Conservation (phyloP, 2,113 vertebrate genomes). For the Patagioenas fasciata region DNA sequence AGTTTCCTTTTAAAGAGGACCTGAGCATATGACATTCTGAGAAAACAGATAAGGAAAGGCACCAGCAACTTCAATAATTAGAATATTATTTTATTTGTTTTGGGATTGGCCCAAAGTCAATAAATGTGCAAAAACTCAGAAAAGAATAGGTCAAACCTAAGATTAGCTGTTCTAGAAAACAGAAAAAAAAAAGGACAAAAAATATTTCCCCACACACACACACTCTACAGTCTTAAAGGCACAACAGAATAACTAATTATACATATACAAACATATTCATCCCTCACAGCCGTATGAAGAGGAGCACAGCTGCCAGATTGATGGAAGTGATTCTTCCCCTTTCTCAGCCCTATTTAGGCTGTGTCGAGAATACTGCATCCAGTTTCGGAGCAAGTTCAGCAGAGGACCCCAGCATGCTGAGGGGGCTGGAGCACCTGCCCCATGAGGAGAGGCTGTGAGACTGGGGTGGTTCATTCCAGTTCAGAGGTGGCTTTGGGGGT, state of each 20-base stretch:
- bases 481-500: background rate
- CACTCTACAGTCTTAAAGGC: background rate
- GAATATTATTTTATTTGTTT: background rate
- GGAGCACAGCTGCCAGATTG: background rate
- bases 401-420: background rate
- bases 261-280: background rate
- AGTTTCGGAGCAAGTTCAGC: background rate
- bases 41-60: conserved; percentile 58
- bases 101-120: background rate
- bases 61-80: background rate
- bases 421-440: background rate
- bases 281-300: background rate
- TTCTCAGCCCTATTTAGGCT: background rate
- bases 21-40: background rate
- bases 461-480: background rate
- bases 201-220: background rate
- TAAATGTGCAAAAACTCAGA: background rate
- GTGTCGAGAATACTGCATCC: background rate
- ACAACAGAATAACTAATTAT: background rate
- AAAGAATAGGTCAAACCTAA: background rate
- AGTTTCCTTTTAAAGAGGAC: conserved; percentile 70
- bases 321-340: background rate
- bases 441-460: background rate
- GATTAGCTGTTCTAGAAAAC: background rate
- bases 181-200: background rate